A percentile compares a stretch with the other conserved stretches of the same genome.
phyloP scores from a whole-genome alignment of 2,797 vertebrate genomes.

The Pangasius macronema region DNA sequence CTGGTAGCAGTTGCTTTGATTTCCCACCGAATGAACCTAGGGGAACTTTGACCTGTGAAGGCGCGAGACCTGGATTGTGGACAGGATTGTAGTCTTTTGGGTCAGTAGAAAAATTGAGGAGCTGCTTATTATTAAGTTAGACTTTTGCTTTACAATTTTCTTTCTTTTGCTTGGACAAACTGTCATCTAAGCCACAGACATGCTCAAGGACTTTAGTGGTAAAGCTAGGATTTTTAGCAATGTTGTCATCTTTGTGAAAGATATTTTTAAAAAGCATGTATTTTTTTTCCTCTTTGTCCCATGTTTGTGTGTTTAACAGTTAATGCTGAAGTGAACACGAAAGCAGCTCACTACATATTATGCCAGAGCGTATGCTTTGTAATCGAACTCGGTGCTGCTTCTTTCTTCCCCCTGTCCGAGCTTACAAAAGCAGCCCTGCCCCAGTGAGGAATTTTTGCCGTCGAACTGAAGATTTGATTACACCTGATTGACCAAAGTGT shows the following conservation, averaged over 20 bases:
- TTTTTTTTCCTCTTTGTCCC: background rate
- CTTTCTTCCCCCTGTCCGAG: constrained; percentile 1
- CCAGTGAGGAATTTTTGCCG: background rate
- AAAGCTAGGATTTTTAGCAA: background rate
- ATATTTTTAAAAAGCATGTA: background rate
- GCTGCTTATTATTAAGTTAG: background rate
- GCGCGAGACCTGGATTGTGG: background rate
- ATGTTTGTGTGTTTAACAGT: background rate
- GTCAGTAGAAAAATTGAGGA: background rate
- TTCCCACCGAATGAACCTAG: background rate
- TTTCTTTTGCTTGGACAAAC: background rate
- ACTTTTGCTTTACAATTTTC: background rate
- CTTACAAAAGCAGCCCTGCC: constrained; percentile 12
- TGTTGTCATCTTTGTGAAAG: too few relatives aligned
- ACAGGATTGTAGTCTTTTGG: background rate
- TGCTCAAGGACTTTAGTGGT: background rate
- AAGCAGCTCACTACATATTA: background rate
- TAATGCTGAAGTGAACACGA: background rate
- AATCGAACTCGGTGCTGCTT: background rate
- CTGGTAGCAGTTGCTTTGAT: background rate
- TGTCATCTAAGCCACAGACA: background rate
- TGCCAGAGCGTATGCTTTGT: background rate
- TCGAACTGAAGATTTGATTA: constrained; percentile 22
- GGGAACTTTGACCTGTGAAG: background rate
- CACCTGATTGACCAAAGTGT: constrained; percentile 12